A percentile compares a stretch with the other conserved stretches of the same genome.
These are phyloP conservation scores for Phocoena phocoena DNA, from an alignment of 2,113 vertebrate genomes.

Conservation along the genomic window DNA sequence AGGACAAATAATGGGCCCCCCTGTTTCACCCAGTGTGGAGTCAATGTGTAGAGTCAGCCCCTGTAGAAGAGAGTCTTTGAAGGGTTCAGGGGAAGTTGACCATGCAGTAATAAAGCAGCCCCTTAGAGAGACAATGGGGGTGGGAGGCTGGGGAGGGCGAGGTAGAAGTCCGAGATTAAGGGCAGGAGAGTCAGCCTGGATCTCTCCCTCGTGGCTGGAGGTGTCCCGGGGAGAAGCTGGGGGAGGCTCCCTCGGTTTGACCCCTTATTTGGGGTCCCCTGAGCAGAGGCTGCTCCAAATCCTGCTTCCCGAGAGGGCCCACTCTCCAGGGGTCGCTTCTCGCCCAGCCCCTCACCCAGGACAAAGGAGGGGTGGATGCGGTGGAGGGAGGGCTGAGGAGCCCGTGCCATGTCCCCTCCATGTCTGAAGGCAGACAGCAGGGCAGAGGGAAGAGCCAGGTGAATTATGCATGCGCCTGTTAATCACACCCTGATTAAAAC, in stretches of 20 bases:
- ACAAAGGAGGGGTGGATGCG: background rate
- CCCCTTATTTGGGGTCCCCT: background rate
- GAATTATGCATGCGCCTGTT: constrained; percentile 59
- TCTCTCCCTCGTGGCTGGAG: background rate
- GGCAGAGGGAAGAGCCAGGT: background rate
- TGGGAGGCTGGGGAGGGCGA: no score
- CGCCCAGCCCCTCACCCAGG: accelerated
- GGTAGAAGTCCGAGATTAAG: no score
- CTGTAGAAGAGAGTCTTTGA: background rate
- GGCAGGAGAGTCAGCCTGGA: background rate
- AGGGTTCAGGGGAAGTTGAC: background rate
- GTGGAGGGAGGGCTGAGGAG: background rate
- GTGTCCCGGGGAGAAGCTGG: background rate
- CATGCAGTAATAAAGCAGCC: background rate
- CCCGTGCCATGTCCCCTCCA: background rate
- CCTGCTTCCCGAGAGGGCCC: background rate
- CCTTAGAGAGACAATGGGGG: background rate
- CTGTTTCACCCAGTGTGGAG: background rate
- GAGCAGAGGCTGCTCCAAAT: background rate
- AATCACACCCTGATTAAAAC: constrained; percentile 75
- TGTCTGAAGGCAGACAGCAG: background rate
- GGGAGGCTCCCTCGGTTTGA: background rate
- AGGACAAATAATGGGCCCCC: background rate
- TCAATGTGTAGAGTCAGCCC: no score
- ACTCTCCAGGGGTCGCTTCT: background rate